A percentile compares a stretch with the other conserved stretches of the same genome.
These are phyloP conservation scores for Plebejus melissa DNA, from an alignment of 2,888 invertebrate species.

Conservation along the genomic window DNA sequence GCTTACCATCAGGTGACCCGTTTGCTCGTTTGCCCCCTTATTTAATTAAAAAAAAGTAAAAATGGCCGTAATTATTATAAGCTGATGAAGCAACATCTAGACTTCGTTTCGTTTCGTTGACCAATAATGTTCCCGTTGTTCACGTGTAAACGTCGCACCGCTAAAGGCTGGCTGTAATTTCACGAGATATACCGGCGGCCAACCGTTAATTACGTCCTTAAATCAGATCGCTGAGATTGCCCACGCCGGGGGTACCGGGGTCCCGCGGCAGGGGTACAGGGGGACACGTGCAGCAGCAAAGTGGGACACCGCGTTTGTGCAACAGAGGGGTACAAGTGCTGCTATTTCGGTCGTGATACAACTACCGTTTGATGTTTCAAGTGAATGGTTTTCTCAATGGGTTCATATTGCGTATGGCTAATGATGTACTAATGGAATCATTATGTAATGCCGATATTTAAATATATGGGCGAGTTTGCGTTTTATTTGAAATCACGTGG, in stretches of 20 bases:
- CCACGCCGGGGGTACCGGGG: neutral
- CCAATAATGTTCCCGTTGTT: neutral
- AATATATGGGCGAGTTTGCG: neutral
- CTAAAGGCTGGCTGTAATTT: slow-evolving; percentile 4
- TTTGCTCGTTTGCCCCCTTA: too few species aligned
- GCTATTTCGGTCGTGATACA: neutral
- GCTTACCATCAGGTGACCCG: too few species aligned
- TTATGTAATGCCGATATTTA: neutral
- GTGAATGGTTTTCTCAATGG: neutral
- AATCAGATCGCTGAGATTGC: slow-evolving; percentile 1
- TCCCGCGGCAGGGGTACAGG: neutral
- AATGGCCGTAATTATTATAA: neutral
- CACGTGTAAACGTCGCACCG: neutral
- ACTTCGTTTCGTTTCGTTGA: neutral
- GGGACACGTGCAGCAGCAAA: neutral
- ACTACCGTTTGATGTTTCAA: neutral
- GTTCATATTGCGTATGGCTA: neutral
- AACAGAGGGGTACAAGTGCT: neutral
- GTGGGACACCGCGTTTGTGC: neutral
- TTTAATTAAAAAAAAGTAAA: too few species aligned
- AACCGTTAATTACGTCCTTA: slow-evolving; percentile 11
- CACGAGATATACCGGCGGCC: neutral
- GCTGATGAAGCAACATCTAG: neutral
- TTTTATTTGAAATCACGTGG: neutral
- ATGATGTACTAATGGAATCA: neutral